These are phyloP conservation scores for Plectropomus leopardus DNA, from an alignment of 2,113 vertebrate species.

Conservation along the genomic window DNA sequence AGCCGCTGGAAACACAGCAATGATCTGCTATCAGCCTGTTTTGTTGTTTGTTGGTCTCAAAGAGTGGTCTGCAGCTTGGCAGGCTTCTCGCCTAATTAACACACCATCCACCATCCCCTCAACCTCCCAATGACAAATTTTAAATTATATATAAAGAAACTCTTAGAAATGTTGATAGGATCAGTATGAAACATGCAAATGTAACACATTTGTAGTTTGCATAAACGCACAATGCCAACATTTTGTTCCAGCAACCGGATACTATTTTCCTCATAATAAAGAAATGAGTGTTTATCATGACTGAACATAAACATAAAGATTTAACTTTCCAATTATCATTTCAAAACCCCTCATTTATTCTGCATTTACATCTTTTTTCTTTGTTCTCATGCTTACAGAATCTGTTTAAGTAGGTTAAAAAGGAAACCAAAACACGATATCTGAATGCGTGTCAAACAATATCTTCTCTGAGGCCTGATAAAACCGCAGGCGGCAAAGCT, in stretches of 20 bases:
- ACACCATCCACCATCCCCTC: too few species aligned
- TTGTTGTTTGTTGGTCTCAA: too few species aligned
- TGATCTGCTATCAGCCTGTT: too few species aligned
- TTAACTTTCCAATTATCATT: neutral
- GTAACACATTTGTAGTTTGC: neutral
- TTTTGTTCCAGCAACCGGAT: neutral
- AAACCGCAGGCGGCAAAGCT: constrained; percentile 14
- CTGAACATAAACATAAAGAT: neutral
- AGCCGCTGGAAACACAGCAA: too few species aligned
- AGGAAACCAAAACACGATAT: constrained; percentile 8
- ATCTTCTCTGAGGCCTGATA: constrained; percentile 13
- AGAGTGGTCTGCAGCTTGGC: too few species aligned
- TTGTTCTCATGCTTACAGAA: neutral
- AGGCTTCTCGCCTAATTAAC: too few species aligned
- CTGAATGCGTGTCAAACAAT: neutral
- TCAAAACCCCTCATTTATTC: constrained; percentile 5
- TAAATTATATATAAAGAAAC: too few species aligned
- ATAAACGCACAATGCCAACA: too few species aligned
- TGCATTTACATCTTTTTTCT: neutral
- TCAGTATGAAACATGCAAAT: too few species aligned
- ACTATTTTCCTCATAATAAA: neutral
- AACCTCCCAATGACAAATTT: too few species aligned
- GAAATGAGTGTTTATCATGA: neutral
- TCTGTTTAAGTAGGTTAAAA: constrained; percentile 5
- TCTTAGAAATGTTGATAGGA: too few species aligned